A percentile compares a stretch with the other conserved stretches of the same genome.
These are phyloP conservation scores for Petrocephalus zakoni DNA, from an alignment of 2,113 vertebrate species.

Conservation along the genomic window DNA sequence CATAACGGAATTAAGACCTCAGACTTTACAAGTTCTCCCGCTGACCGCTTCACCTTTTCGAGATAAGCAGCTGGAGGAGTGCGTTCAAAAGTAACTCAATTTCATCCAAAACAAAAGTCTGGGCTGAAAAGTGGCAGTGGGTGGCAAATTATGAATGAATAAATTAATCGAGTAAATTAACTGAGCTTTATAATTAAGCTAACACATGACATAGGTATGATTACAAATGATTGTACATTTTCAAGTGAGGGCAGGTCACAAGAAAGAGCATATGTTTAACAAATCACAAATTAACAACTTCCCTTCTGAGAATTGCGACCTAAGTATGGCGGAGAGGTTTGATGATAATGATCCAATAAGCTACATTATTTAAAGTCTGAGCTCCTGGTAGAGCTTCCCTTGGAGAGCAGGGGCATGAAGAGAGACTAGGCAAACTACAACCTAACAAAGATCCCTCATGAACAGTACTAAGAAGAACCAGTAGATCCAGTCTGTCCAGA, in stretches of 20 bases:
- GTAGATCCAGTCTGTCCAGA: background rate
- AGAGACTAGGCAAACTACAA: background rate
- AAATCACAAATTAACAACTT: background rate
- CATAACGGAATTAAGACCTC: conserved; percentile 31
- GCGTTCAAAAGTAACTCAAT: background rate
- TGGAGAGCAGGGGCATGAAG: background rate
- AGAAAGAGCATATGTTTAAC: background rate
- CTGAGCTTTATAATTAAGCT: background rate
- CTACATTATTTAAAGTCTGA: background rate
- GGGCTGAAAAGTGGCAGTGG: background rate
- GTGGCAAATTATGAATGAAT: background rate
- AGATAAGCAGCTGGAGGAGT: background rate
- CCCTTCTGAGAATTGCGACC: background rate
- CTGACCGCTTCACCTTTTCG: conserved; percentile 8
- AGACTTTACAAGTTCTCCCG: background rate
- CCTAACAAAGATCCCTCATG: too few relatives aligned
- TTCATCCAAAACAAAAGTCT: background rate
- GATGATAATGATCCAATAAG: background rate
- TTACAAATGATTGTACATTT: background rate
- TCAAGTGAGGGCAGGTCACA: background rate
- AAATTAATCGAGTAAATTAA: background rate
- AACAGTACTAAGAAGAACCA: background rate
- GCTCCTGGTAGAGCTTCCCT: background rate
- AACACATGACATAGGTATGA: background rate
- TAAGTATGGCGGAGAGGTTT: background rate